These are phyloP conservation scores for Ovibos moschatus DNA, from an alignment of 2,113 vertebrate genomes.

Conservation along the genomic window DNA sequence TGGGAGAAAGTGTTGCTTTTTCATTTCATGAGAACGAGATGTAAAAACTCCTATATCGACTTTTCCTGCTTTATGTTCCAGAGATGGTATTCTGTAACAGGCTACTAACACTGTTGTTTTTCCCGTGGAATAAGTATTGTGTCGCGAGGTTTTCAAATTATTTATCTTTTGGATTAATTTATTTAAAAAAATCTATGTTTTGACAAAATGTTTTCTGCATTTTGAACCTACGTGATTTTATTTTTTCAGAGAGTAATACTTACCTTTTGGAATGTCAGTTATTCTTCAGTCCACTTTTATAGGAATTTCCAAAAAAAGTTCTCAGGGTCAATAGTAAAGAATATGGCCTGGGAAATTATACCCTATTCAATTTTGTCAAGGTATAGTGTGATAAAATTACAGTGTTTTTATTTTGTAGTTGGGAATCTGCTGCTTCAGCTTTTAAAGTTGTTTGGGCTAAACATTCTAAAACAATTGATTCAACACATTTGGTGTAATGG, in stretches of 20 bases:
- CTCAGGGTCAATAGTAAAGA: neutral
- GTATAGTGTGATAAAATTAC: neutral
- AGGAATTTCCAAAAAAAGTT: neutral
- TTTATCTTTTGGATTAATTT: neutral
- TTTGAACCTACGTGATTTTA: neutral
- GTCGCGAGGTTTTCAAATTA: neutral
- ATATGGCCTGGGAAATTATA: neutral
- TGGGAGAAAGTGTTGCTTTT: neutral
- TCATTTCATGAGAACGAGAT: neutral
- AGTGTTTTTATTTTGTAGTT: neutral
- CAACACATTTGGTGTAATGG: neutral
- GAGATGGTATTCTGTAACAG: neutral
- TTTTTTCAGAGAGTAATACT: conserved; percentile 10
- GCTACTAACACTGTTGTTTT: neutral
- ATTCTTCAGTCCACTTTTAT: neutral
- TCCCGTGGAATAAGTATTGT: neutral
- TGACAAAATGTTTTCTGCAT: neutral
- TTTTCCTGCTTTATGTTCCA: neutral
- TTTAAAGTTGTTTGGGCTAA: neutral
- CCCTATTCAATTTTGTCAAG: neutral
- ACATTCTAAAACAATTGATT: neutral
- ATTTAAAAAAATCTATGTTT: neutral
- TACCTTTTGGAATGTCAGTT: neutral
- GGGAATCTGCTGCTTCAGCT: neutral
- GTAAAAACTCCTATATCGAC: neutral